Percentiles rank a stretch among this genome's conserved stretches.
Conservation (phyloP, 2,113 vertebrate species). For the Scortum barcoo region DNA sequence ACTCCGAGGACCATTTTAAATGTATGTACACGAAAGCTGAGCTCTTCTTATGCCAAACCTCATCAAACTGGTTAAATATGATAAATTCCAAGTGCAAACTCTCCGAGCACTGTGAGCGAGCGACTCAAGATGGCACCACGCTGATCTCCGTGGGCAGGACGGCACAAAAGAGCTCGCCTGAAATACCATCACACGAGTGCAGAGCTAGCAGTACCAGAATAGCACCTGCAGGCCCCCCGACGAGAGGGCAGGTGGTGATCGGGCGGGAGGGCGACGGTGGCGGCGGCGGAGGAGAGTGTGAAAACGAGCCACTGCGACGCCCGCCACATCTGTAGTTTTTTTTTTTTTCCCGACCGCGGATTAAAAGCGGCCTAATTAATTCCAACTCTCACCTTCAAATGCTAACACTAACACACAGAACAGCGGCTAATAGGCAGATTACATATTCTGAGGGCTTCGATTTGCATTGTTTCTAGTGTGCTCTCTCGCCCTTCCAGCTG, state of each 20-base stretch:
- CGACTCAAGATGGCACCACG: constrained; percentile 67
- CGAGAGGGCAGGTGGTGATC: constrained; percentile 72
- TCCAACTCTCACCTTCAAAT: constrained; percentile 74
- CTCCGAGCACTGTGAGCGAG: constrained; percentile 49
- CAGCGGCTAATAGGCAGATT: constrained; percentile 71
- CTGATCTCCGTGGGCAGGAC: constrained; percentile 36
- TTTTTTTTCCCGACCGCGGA: neutral
- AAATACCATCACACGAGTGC: constrained; percentile 39
- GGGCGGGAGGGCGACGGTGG: constrained; percentile 21
- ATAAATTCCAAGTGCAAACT: constrained; percentile 46
- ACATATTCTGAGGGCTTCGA: constrained; percentile 62
- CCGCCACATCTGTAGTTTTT: constrained; percentile 56
- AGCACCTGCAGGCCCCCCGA: constrained; percentile 67
- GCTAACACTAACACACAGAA: constrained; percentile 71
- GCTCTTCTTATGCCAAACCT: constrained; percentile 13
- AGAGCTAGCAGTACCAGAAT: constrained; percentile 48
- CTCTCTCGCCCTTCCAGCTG: constrained; percentile 65
- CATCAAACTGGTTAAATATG: constrained; percentile 50
- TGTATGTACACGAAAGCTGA: constrained; percentile 37
- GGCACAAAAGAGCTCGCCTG: constrained; percentile 10
- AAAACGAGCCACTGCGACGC: constrained; percentile 34
- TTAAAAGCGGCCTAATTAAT: constrained; percentile 63
- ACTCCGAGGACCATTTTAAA: neutral
- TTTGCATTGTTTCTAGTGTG: constrained; percentile 70
- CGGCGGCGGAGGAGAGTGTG: constrained; percentile 27